phyloP scores from a whole-genome alignment of 2,888 invertebrate species.

The Autographa gamma region DNA sequence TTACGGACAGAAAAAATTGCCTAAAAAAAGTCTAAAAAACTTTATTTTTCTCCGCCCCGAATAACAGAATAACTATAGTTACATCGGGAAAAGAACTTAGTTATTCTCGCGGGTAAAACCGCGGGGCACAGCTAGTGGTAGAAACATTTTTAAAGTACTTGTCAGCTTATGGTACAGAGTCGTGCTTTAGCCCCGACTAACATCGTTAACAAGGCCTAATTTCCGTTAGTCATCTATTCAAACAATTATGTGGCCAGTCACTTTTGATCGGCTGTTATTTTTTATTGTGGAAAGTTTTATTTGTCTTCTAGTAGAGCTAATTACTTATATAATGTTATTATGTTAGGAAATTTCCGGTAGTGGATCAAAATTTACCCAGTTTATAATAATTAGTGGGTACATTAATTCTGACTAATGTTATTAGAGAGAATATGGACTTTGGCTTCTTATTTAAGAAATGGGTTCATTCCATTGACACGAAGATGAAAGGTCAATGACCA shows the following conservation, averaged over 20 bases:
- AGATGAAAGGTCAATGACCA: too few species aligned
- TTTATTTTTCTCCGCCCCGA: too few species aligned
- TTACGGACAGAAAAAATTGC: too few species aligned
- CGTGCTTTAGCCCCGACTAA: constrained; percentile 1
- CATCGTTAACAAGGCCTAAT: background rate
- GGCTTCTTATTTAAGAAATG: too few species aligned
- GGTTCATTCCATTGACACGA: too few species aligned
- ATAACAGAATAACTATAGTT: too few species aligned
- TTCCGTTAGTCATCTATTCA: constrained; percentile 5
- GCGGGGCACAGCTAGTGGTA: too few species aligned
- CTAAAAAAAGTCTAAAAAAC: too few species aligned
- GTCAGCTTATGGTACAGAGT: too few species aligned
- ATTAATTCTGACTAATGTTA: background rate
- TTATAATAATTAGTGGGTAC: background rate
- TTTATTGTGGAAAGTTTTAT: background rate
- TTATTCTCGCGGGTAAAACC: too few species aligned
- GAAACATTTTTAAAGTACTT: background rate
- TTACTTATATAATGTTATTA: background rate
- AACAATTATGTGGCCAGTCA: constrained; percentile 4
- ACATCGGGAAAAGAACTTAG: too few species aligned
- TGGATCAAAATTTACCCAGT: background rate
- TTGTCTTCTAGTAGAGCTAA: background rate
- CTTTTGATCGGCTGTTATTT: constrained; percentile 8
- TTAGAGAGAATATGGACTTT: too few species aligned
- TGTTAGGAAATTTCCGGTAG: background rate